Percentiles rank a stretch among this genome's conserved stretches.
Conservation (phyloP, 2,888 invertebrate genomes). For the Chymomyza caudatula region DNA sequence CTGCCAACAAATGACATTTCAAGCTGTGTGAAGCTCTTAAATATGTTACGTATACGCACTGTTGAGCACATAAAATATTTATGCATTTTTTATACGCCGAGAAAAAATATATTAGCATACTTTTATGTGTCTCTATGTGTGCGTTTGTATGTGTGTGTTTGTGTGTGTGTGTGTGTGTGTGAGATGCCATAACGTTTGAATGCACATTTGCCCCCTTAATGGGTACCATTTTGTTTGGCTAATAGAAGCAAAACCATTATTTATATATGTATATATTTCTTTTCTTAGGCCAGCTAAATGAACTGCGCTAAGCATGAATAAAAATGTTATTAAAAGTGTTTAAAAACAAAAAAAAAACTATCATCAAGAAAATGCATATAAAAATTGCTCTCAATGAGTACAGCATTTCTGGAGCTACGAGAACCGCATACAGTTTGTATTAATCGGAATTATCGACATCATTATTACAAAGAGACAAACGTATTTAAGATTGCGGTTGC, state of each 20-base stretch:
- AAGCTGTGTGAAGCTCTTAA: conserved; percentile 42
- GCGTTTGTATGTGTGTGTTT: conserved; percentile 9
- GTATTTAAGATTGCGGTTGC: conserved; percentile 18
- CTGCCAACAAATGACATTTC: conserved; percentile 2
- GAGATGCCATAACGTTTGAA: background rate
- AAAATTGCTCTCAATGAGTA: background rate
- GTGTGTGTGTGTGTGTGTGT: conserved; percentile 8
- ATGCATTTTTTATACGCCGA: conserved; percentile 49
- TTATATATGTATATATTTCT: conserved; percentile 2
- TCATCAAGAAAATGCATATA: no score
- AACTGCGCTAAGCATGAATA: conserved; percentile 17
- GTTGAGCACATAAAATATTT: conserved; percentile 65
- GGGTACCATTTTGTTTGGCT: conserved; percentile 7
- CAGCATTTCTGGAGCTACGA: background rate
- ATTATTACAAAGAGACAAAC: conserved; percentile 3
- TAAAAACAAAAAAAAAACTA: conserved; percentile 21
- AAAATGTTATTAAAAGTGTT: conserved; percentile 30
- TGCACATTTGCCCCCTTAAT: background rate
- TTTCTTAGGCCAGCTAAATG: conserved; percentile 9
- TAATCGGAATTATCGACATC: conserved; percentile 3
- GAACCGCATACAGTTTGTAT: conserved; percentile 3
- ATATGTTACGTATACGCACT: conserved; percentile 65
- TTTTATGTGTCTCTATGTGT: conserved; percentile 11
- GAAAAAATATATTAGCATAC: conserved; percentile 41
- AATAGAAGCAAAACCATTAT: conserved; percentile 23